Conservation (phyloP, 2,797 vertebrate genomes). For the Rhinoraja longicauda region DNA sequence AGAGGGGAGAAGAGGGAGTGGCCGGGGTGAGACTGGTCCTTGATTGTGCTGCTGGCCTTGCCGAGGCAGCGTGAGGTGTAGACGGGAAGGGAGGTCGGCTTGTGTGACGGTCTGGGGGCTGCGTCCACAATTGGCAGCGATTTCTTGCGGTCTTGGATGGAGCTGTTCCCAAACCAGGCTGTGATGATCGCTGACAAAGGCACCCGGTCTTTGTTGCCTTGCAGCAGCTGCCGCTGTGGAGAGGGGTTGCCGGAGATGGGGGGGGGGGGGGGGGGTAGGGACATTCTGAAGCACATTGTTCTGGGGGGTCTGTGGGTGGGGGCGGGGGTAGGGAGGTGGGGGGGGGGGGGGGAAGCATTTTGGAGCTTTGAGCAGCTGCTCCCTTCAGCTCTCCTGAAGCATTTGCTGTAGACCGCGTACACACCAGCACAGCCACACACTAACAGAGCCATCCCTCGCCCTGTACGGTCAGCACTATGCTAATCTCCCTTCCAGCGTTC, state of each 20-base stretch:
- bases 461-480: not conserved
- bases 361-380: not conserved
- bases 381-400: not conserved
- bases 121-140: too few relatives aligned
- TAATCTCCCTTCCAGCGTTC: not conserved
- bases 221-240: slow-evolving; percentile 10
- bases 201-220: not conserved
- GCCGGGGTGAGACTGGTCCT: too few relatives aligned
- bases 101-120: too few relatives aligned
- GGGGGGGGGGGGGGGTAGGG: not conserved
- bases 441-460: not conserved
- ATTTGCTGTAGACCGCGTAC: not conserved
- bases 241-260: not conserved
- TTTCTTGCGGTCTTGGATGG: too few relatives aligned
- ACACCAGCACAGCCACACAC: not conserved
- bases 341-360: not conserved
- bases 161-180: too few relatives aligned
- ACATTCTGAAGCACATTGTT: slow-evolving; percentile 21
- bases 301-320: not conserved
- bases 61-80: too few relatives aligned
- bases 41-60: too few relatives aligned
- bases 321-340: not conserved
- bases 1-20: too few relatives aligned
- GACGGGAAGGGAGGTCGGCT: too few relatives aligned
- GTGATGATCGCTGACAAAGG: not conserved